Evolutionary conservation across 2,113 vertebrate genomes (phyloP), one percentile per base, ranked within the genome.

Genomic region (Paradisaea rubra): DNA sequence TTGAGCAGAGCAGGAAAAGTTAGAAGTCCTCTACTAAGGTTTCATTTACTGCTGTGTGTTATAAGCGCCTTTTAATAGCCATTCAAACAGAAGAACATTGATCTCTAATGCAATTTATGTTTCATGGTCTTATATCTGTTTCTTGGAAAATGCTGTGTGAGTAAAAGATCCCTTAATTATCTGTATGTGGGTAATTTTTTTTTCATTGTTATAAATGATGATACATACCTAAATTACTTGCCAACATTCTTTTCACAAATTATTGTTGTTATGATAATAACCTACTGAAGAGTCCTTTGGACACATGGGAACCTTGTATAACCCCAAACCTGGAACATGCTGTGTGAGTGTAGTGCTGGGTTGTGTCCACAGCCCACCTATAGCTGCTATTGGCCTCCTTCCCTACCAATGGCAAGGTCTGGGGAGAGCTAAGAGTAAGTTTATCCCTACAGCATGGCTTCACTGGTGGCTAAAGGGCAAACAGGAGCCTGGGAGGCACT

Each of bases 121-220:
- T 88, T 93, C 27, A 25, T 68, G n/a, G 28, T 52, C 15, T 65
- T 53, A 5, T 15, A 65, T 31, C 11, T 61, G 4, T 91, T 69
- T 86, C 20, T 80, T 91, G 35, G 81, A 7, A 92, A 91, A 37
- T 37, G 4, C 9, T 57, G 15, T 31, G 10, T 30, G 23, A 76
- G 14, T 73, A 83, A 83, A 86, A 6, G 13, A 21, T 42, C 9
- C 15, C 4, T 63, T 42, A 33, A 45, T 56, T 72, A 68, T 49
- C 25, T 78, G 3, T 44, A 27, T 54, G 10, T 37, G 20, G 2
- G 1, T 0, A 1, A 1, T 5, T 19, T 22, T 25, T 30, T 39
- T 33, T 49, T 15, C 0, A 15, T 86, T 86, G 70, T 91, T 35
- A 35, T 65, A 6, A 52, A 63, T 53, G 16, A 17, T 41, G 30